Base-by-base conservation (phyloP, 64 coral and sea anemone species). In the Stichodactyla mertensii region DNA sequence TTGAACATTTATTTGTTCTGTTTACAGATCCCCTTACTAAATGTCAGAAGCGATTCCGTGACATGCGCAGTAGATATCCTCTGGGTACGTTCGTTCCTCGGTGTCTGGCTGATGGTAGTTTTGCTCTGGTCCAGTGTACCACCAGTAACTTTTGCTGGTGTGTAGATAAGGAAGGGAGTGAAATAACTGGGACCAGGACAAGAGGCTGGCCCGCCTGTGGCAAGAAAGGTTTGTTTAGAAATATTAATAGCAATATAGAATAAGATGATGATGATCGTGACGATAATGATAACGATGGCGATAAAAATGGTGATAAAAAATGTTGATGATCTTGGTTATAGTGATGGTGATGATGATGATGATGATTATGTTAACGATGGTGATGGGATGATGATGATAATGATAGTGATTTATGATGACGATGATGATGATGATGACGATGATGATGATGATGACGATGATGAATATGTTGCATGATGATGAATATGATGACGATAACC, bases 81-180 rank as follows among this genome's bases (percentile, higher is more conserved):
- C 60, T 87, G 52, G 94, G 90, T n/a, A 70, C 57, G 23, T 89
- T 86, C 55, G 88, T 95, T 79, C 94, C 94, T 10, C 81, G 81
- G 55, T 95, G 94, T 90, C 89, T 71, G 10, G 51, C 85, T 54
- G 94, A 92, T 84, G 94, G 94, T 6, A 78, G 71, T 59, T 95
- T 89, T 71, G 89, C 85, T 12, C 88, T 89, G 7, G 80, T 70
- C 8, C 94, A 95, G 85, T 95, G 94, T 83, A 85, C 84, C 51
- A 84, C 84, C 23, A 90, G 90, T 16, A 71, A 84, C 7, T 92
- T 77, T 18, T 95, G 94, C 77, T 95, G 86, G 53, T 95, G 94
- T 84, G 94, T 95, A 18, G 90, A 95, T 45, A 83, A 87, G 16
- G 87, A 90, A 70, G 94, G 94, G 20, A 82, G 78, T 19, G 90